Evolutionary conservation across 2,113 vertebrate genomes (phyloP).

Genomic region (Amblyopsis rosae): DNA sequence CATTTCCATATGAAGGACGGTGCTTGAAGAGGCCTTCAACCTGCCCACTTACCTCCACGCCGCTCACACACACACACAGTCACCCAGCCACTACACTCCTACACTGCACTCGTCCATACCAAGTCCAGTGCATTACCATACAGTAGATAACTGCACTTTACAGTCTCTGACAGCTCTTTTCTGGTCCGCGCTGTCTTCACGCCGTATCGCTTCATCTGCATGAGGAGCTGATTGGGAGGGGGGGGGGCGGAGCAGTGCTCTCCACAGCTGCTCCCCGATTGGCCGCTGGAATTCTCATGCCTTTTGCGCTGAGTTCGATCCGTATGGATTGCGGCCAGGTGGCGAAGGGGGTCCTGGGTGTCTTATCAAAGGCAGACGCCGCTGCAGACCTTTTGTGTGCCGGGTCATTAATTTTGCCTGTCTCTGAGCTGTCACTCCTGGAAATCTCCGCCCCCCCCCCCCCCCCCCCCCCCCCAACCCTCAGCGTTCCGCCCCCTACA

Average conservation of each 20-base stretch:
- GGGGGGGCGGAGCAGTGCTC: conserved; percentile 26
- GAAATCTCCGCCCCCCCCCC: conserved; percentile 35
- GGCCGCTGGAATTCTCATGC: conserved; percentile 47
- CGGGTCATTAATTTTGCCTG: conserved; percentile 68
- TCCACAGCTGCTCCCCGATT: conserved; percentile 52
- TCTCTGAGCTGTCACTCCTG: conserved; percentile 52
- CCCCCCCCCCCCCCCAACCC: conserved; percentile 17
- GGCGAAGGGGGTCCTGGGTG: conserved; percentile 28
- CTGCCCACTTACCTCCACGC: conserved; percentile 49
- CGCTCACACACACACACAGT: conserved; percentile 23
- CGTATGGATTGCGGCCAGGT: conserved; percentile 54
- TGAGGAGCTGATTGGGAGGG: conserved; percentile 21
- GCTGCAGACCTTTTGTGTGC: conserved; percentile 59
- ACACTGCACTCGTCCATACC: conserved; percentile 8
- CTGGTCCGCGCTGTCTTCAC: conserved; percentile 34
- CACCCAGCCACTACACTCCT: neutral
- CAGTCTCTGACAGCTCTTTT: conserved; percentile 53
- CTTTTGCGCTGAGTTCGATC: conserved; percentile 41
- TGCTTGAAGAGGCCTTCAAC: conserved; percentile 54
- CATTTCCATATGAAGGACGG: conserved; percentile 63
- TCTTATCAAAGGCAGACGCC: conserved; percentile 52
- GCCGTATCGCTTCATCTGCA: conserved; percentile 54
- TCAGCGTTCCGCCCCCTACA: conserved; percentile 23
- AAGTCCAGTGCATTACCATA: conserved; percentile 44
- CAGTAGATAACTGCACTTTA: conserved; percentile 38